Conservation (phyloP, 1,140 invertebrate genomes). For the Tetranychus urticae region DNA sequence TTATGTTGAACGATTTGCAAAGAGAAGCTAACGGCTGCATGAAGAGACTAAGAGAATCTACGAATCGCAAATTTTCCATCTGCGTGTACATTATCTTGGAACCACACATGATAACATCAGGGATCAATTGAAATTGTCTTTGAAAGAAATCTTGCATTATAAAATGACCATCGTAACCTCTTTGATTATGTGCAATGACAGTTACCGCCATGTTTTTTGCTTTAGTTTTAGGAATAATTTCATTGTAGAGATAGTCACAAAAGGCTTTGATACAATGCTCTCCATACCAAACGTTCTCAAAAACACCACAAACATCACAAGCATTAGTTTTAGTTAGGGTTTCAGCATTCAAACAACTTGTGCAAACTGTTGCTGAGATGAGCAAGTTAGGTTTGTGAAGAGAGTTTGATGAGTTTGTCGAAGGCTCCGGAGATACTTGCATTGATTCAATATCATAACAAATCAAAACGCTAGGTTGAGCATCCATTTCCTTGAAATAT, state of each 20-base stretch:
- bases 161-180: neutral
- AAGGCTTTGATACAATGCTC: neutral
- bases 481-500: neutral
- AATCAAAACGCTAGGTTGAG: neutral
- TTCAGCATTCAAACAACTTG: neutral
- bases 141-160: neutral
- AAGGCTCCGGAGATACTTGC: too few relatives aligned
- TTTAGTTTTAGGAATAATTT: neutral
- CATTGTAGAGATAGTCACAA: neutral
- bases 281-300: neutral
- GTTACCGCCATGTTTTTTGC: neutral
- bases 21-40: neutral
- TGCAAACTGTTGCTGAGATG: neutral
- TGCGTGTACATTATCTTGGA: neutral
- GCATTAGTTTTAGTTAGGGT: neutral
- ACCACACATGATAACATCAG: neutral
- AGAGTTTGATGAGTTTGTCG: neutral
- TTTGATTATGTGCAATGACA: neutral
- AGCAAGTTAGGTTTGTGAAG: neutral
- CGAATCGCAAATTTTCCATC: neutral
- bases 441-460: neutral
- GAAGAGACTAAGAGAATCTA: neutral
- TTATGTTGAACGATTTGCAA: neutral
- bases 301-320: neutral
- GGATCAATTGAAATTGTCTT: neutral